A percentile compares a stretch with the other conserved stretches of the same genome.
Conservation (phyloP, 2,113 vertebrate genomes). For the Dendropsophus ebraccatus region DNA sequence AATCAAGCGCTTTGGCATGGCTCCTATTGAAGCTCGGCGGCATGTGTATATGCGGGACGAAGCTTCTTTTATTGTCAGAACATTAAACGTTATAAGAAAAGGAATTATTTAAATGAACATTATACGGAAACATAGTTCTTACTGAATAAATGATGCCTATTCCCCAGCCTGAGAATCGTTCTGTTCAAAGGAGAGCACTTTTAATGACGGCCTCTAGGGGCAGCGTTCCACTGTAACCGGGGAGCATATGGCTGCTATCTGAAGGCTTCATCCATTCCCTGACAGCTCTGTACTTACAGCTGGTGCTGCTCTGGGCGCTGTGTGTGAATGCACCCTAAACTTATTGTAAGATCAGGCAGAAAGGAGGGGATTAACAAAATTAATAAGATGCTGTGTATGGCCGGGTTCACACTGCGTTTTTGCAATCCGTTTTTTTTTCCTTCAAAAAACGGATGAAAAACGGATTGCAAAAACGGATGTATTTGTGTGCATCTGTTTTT, state of each 20-base stretch:
- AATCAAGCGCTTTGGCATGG: background rate
- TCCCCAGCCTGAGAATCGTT: background rate
- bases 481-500: no score
- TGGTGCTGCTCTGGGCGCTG: background rate
- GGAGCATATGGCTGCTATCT: background rate
- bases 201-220: slow-evolving; percentile 20
- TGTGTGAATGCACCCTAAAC: background rate
- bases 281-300: slow-evolving; percentile 8
- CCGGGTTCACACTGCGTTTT: no score
- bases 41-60: background rate
- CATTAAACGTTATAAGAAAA: background rate
- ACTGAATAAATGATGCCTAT: background rate
- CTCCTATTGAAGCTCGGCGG: background rate
- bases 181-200: background rate
- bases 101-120: slow-evolving; percentile 15
- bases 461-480: no score
- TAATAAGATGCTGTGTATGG: background rate
- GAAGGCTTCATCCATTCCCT: slow-evolving; percentile 9
- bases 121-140: background rate
- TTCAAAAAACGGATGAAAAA: no score
- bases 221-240: background rate
- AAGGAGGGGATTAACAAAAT: no score
- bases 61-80: background rate
- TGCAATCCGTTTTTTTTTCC: no score
- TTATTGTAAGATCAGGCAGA: background rate